These are phyloP conservation scores for Silvanus unidentatus DNA, from an alignment of 2,888 invertebrate species.

Conservation along the genomic window DNA sequence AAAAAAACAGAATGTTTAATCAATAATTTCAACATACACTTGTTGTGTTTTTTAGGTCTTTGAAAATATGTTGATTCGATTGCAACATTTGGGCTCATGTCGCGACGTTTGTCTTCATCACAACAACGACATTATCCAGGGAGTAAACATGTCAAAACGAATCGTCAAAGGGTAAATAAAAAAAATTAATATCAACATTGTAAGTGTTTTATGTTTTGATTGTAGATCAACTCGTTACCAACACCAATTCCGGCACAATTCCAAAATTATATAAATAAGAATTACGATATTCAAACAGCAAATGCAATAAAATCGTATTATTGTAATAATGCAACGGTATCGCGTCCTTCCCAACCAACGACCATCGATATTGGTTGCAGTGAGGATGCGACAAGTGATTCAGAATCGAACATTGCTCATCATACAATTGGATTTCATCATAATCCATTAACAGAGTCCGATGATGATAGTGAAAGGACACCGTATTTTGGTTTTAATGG, in stretches of 20 bases:
- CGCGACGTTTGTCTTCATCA: conserved; percentile 34
- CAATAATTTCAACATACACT: too few species aligned
- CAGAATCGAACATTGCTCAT: conserved; percentile 35
- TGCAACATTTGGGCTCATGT: conserved; percentile 29
- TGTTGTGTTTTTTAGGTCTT: too few species aligned
- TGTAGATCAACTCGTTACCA: too few species aligned
- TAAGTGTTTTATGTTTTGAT: too few species aligned
- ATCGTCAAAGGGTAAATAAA: conserved; percentile 34
- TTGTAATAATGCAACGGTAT: not conserved
- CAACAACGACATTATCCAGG: conserved; percentile 27
- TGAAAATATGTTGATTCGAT: too few species aligned
- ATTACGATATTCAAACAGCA: too few species aligned
- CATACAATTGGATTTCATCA: conserved; percentile 35
- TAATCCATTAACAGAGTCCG: conserved; percentile 25
- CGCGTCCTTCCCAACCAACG: conserved; percentile 15
- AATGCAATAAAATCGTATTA: too few species aligned
- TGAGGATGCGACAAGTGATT: conserved; percentile 37
- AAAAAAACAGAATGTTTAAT: too few species aligned
- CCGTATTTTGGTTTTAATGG: conserved; percentile 36
- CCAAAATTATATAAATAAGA: too few species aligned
- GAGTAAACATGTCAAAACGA: conserved; percentile 26
- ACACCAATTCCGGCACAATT: too few species aligned
- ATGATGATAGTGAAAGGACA: conserved; percentile 37
- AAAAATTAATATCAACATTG: too few species aligned
- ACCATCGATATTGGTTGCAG: conserved; percentile 35